phyloP scores from a whole-genome alignment of 2,797 vertebrate genomes.

The Leucoraja ocellata region DNA sequence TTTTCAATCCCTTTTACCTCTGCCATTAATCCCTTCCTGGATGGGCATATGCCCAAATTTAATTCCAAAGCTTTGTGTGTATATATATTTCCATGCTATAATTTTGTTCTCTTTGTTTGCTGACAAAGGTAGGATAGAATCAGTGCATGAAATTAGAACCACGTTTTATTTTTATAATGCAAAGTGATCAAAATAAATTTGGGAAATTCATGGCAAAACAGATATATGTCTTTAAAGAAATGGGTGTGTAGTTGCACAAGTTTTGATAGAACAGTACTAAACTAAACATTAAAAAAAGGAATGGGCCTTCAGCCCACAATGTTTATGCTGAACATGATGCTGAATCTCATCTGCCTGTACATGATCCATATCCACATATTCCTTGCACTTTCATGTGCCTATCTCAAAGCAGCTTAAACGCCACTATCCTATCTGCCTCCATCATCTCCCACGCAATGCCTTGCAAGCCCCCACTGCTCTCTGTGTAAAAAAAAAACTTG shows the following conservation, averaged over 20 bases:
- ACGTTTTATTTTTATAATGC: neutral
- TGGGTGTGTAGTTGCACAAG: neutral
- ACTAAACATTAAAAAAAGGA: too few relatives aligned
- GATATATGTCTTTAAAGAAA: neutral
- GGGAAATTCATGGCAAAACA: neutral
- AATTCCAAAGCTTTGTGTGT: neutral
- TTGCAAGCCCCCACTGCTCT: too few relatives aligned
- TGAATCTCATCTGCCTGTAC: too few relatives aligned
- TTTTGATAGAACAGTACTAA: neutral
- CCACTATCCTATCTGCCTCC: too few relatives aligned
- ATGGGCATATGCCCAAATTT: neutral
- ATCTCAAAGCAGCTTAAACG: too few relatives aligned
- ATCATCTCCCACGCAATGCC: too few relatives aligned
- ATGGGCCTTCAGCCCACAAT: too few relatives aligned
- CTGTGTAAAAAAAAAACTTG: too few relatives aligned
- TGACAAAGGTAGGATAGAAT: neutral
- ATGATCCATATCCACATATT: too few relatives aligned
- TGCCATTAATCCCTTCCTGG: neutral
- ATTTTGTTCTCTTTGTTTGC: neutral
- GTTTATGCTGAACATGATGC: too few relatives aligned
- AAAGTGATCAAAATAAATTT: constrained; percentile 2
- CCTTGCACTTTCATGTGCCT: too few relatives aligned
- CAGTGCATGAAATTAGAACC: neutral
- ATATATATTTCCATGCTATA: neutral
- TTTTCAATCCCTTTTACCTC: neutral